Evolutionary conservation across 2,888 invertebrate species (phyloP), one percentile per base, ranked within the genome.

Genomic region (Unio pictorum): DNA sequence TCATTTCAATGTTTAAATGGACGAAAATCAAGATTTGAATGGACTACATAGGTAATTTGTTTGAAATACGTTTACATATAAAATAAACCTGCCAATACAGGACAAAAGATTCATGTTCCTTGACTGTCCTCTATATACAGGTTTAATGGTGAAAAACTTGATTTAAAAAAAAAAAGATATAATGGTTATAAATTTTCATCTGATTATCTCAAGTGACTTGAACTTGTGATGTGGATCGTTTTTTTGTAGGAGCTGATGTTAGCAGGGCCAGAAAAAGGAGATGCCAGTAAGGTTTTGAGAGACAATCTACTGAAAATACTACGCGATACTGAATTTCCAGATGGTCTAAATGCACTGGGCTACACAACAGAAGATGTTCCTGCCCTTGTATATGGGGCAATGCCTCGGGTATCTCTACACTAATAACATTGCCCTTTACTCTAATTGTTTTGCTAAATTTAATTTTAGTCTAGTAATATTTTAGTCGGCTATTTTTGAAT

Each of bases 281-380:
- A 96, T 88, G 95, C 91, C 26, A 91, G 91, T 0, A 75, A 81
- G 74, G 92, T 95, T 56, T 91, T 97, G n/a, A 93, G 94, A 0
- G 96, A 97, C 85, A 93, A 92, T 1, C 92, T 97, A 30, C 91
- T 94, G 11, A 92, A 92, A 72, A 95, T 94, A 81, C 96, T 97
- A 96, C 91, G 93, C 28, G 91, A 92, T 0, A 93, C 97, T 91
- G 94, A 94, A 84, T 93, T 97, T 55, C 95, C 95, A 80, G 94
- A 97, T 89, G 97, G 97, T 18, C 90, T 97, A 61, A 89, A 89
- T 0, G 93, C 92, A 0, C 91, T 97, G 4, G 96, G 96, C 1
- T 97, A 94, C 85, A 91, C 90, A 0, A 92, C 90, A 26, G 91
- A 91, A 11, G 95, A 96, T 87, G 94, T 96, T 76, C 94, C 95